Conservation (phyloP, 2,113 vertebrate species). For the Helogale parvula region DNA sequence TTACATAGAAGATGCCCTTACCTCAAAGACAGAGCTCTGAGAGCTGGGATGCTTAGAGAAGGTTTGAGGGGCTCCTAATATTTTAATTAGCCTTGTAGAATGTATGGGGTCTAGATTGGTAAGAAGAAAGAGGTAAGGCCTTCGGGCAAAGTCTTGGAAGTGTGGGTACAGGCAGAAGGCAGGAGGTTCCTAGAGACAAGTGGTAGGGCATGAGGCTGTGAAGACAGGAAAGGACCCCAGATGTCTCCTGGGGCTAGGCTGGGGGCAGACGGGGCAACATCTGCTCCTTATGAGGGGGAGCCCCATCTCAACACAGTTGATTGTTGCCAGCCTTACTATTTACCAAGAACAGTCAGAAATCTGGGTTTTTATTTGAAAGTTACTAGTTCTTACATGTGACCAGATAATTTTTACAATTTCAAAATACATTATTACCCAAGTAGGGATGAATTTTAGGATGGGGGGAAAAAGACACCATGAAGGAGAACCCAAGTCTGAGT, state of each 20-base stretch:
- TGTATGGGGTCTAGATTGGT: neutral
- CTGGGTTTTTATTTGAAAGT: neutral
- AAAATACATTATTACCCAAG: neutral
- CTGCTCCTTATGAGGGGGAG: neutral
- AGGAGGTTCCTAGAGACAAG: neutral
- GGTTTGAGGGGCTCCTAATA: neutral
- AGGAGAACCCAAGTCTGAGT: neutral
- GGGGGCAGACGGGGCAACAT: neutral
- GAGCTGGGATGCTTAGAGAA: neutral
- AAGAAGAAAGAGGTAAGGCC: neutral
- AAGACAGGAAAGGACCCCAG: neutral
- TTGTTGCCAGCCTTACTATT: neutral
- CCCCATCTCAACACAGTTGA: neutral
- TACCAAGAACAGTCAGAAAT: neutral
- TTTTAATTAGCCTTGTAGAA: neutral
- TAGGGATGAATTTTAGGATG: neutral
- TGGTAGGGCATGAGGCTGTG: accelerated
- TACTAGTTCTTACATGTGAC: neutral
- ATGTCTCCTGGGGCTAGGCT: accelerated
- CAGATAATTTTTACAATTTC: neutral
- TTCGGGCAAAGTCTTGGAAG: neutral
- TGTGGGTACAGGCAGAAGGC: neutral
- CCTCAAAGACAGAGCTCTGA: neutral
- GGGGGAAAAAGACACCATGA: neutral
- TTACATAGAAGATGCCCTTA: neutral